A percentile compares a stretch with the other conserved stretches of the same genome.
phyloP scores from a whole-genome alignment of 2,797 vertebrate species.

The Myioborus miniatus region DNA sequence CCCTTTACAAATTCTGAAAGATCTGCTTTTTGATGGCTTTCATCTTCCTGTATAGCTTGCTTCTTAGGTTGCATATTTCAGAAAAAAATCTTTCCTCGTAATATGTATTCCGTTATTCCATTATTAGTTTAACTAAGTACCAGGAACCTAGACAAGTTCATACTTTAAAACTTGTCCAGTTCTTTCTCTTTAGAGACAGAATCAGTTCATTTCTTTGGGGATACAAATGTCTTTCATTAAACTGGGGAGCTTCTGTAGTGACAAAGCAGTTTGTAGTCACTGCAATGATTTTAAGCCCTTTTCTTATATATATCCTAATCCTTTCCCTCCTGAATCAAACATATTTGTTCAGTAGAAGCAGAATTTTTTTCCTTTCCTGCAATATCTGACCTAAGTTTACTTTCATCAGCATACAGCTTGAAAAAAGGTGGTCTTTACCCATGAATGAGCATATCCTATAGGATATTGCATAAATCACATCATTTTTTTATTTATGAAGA shows the following conservation, averaged over 20 bases:
- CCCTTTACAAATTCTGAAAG: neutral
- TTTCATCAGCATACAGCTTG: neutral
- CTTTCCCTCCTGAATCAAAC: neutral
- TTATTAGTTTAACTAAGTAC: neutral
- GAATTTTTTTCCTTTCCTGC: neutral
- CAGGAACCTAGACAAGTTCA: neutral
- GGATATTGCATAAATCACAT: neutral
- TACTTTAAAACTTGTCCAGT: neutral
- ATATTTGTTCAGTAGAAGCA: neutral
- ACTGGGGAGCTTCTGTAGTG: neutral
- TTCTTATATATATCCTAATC: neutral
- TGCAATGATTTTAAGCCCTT: neutral
- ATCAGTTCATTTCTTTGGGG: neutral
- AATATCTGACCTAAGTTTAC: neutral
- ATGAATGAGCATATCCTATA: neutral
- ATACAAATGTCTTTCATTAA: neutral
- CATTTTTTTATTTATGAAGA: neutral
- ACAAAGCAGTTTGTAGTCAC: neutral
- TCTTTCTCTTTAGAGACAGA: neutral
- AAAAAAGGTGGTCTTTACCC: neutral
- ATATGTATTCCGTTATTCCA: neutral
- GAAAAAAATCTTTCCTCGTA: neutral
- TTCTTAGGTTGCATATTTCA: neutral
- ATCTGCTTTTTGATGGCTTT: neutral
- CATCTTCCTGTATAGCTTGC: too few relatives aligned